Evolutionary conservation across 2,113 vertebrate genomes (phyloP).

Genomic region (Ageneiosus marmoratus): DNA sequence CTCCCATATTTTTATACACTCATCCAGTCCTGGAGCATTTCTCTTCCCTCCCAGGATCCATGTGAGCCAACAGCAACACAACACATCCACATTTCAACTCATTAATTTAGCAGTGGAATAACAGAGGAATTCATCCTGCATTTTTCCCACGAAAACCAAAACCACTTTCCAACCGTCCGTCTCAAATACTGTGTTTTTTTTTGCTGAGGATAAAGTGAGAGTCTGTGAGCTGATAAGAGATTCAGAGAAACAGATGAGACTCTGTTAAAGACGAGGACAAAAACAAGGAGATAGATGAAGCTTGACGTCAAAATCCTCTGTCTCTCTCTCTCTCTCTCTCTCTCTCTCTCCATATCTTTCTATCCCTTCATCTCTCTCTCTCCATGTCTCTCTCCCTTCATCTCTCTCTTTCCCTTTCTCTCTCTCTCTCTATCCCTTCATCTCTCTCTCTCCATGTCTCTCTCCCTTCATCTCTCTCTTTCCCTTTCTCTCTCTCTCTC

Average conservation of each 20-base stretch:
- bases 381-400: too few species aligned
- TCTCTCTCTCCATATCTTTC: too few species aligned
- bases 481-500: too few species aligned
- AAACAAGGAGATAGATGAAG: not conserved
- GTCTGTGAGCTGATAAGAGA: conserved; percentile 39
- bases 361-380: too few species aligned
- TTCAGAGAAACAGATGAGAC: conserved; percentile 54
- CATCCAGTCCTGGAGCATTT: conserved; percentile 23
- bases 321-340: too few species aligned
- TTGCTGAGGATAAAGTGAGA: conserved; percentile 35
- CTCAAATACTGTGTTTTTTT: conserved; percentile 5
- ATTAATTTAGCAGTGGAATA: conserved; percentile 31
- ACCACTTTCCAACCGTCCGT: conserved; percentile 46
- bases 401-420: too few species aligned
- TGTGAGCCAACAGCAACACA: conserved; percentile 47
- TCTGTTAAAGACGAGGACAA: conserved; percentile 38
- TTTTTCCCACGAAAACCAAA: conserved; percentile 45
- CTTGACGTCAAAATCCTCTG: conserved; percentile 35
- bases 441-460: too few species aligned
- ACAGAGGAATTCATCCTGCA: conserved; percentile 24
- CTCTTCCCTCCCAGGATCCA: not conserved
- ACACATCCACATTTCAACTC: conserved; percentile 29
- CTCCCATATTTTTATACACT: conserved; percentile 23
- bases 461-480: too few species aligned
- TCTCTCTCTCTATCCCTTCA: too few species aligned